Percentiles rank a stretch among this genome's conserved stretches.
These are phyloP conservation scores for Botia almorhae DNA, from an alignment of 2,797 vertebrate genomes.

Conservation along the genomic window DNA sequence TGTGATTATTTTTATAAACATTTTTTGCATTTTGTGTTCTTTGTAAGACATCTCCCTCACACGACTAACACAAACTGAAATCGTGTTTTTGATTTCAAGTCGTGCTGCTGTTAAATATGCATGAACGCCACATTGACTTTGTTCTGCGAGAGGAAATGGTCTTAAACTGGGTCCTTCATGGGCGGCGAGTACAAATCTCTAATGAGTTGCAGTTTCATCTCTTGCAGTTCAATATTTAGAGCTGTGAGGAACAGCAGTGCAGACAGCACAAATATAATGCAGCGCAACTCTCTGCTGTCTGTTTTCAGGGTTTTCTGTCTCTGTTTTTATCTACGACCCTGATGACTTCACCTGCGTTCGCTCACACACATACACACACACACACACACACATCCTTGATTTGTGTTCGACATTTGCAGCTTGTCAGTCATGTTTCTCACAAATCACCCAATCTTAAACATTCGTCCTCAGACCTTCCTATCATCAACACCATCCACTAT, in stretches of 20 bases:
- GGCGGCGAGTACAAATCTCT: not conserved
- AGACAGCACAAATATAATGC: constrained; percentile 18
- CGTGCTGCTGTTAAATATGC: constrained; percentile 25
- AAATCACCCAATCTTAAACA: constrained; percentile 41
- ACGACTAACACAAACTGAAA: constrained; percentile 18
- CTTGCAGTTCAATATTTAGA: not conserved
- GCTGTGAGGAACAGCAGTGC: not conserved
- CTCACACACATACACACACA: not conserved
- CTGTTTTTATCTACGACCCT: constrained; percentile 2
- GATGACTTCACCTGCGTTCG: constrained; percentile 29
- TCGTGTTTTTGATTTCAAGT: not conserved
- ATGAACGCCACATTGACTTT: constrained; percentile 30
- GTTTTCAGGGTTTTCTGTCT: constrained; percentile 19
- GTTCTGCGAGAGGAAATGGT: constrained; percentile 29
- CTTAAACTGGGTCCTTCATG: constrained; percentile 28
- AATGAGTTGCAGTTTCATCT: constrained; percentile 20
- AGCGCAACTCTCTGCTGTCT: constrained; percentile 17
- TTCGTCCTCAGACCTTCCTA: too few species aligned
- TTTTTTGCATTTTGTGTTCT: constrained; percentile 9
- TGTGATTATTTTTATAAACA: constrained; percentile 29
- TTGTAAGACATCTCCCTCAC: constrained; percentile 6
- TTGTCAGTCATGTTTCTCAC: constrained; percentile 48
- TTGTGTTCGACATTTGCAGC: constrained; percentile 49
- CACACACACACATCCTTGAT: constrained; percentile 14
- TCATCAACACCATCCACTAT: too few species aligned